These are phyloP conservation scores for Procambarus virginalis DNA, from an alignment of 1,140 invertebrate genomes.

Conservation along the genomic window DNA sequence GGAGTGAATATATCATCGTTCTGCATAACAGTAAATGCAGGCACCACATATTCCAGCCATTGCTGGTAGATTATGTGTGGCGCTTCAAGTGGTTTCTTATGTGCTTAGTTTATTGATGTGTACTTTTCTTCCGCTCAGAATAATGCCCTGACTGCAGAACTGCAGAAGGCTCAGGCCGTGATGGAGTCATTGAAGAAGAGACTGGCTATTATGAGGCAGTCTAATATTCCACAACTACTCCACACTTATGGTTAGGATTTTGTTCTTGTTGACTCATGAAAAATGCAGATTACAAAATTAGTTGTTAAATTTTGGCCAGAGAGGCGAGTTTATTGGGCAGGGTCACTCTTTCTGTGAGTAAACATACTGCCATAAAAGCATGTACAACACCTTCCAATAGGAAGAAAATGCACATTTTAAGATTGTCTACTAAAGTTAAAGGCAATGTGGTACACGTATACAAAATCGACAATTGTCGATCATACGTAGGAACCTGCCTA, in stretches of 20 bases:
- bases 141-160: slow-evolving; percentile 49
- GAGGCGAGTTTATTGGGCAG: too few species aligned
- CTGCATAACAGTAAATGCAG: not conserved
- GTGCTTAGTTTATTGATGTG: slow-evolving; percentile 3
- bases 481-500: too few species aligned
- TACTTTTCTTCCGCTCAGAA: slow-evolving; percentile 36
- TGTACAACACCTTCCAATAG: too few species aligned
- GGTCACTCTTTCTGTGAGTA: too few species aligned
- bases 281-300: not conserved
- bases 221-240: slow-evolving; percentile 19
- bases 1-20: not conserved
- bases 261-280: not conserved
- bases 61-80: not conserved
- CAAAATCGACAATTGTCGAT: too few species aligned
- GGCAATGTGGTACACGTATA: too few species aligned
- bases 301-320: too few species aligned
- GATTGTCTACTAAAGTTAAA: too few species aligned
- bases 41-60: not conserved
- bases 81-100: too few species aligned
- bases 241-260: slow-evolving; percentile 27
- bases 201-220: slow-evolving; percentile 58
- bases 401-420: too few species aligned
- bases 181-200: slow-evolving; percentile 57
- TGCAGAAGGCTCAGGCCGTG: slow-evolving; percentile 53
- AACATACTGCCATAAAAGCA: too few species aligned